These are phyloP conservation scores for Pandemis cinnamomeana DNA, from an alignment of 2,888 invertebrate species.

Conservation along the genomic window DNA sequence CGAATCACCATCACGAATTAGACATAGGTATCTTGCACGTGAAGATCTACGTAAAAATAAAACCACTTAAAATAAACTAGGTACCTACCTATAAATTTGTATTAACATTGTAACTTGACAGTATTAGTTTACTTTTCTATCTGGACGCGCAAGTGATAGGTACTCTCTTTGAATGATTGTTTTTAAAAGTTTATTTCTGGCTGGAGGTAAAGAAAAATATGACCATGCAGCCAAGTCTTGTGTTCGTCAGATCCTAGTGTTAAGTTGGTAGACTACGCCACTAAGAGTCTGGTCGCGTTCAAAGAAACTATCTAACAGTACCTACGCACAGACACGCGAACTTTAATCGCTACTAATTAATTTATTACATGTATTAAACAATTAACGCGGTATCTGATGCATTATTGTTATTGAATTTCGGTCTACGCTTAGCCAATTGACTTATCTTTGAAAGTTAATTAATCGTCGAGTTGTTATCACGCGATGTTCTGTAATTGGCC, in stretches of 20 bases:
- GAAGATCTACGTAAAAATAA: not conserved
- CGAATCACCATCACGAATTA: slow-evolving; percentile 67
- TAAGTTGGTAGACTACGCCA: not conserved
- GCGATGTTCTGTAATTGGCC: slow-evolving; percentile 73
- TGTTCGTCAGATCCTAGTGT: not conserved
- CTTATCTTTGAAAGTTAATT: slow-evolving; percentile 80
- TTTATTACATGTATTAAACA: slow-evolving; percentile 84
- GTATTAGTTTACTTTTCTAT: not conserved
- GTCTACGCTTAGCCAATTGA: slow-evolving; percentile 74
- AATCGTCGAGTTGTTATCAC: slow-evolving; percentile 74
- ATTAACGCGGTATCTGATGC: slow-evolving; percentile 80
- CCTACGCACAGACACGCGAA: slow-evolving; percentile 65
- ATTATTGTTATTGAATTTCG: slow-evolving; percentile 79
- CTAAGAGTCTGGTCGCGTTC: not conserved
- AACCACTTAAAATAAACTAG: not conserved
- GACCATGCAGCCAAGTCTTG: not conserved
- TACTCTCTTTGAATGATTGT: not conserved
- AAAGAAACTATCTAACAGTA: not conserved
- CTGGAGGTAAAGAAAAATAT: not conserved
- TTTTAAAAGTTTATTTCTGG: not conserved
- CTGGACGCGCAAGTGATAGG: not conserved
- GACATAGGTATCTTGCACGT: slow-evolving; percentile 16
- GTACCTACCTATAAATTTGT: not conserved
- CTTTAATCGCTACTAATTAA: slow-evolving; percentile 81
- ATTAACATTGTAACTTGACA: no score